Conservation (phyloP, 2,888 invertebrate genomes). For the Heliconius cydno region DNA sequence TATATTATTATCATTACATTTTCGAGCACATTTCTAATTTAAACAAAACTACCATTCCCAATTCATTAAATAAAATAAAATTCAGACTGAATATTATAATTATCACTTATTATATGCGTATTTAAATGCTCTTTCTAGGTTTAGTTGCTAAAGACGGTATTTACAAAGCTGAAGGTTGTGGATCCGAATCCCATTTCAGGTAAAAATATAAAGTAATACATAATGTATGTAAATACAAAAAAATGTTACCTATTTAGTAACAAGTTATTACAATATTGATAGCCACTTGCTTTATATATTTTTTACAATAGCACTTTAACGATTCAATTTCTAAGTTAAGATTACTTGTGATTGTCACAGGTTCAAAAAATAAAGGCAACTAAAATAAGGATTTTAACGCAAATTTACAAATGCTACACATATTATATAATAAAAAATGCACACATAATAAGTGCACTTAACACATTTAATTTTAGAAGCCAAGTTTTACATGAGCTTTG, state of each 20-base stretch:
- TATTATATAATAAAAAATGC: not conserved
- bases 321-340: not conserved
- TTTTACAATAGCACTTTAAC: not conserved
- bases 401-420: not conserved
- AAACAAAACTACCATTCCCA: not conserved
- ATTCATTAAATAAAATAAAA: not conserved
- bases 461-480: not conserved
- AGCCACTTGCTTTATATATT: not conserved
- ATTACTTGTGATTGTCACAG: not conserved
- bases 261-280: not conserved
- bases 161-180: not conserved
- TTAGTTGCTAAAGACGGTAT: not conserved
- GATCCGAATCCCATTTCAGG: not conserved
- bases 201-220: not conserved
- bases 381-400: not conserved
- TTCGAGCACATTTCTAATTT: not conserved
- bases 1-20: too few species aligned
- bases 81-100: not conserved
- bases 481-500: not conserved
- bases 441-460: conserved; percentile 5
- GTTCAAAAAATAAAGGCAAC: not conserved
- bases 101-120: not conserved
- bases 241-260: too few species aligned
- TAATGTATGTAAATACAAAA: not conserved
- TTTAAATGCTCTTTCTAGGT: not conserved